Percentiles rank a stretch among this genome's conserved stretches.
Conservation (phyloP, 2,797 vertebrate species). For the Pseudochirops cupreus region DNA sequence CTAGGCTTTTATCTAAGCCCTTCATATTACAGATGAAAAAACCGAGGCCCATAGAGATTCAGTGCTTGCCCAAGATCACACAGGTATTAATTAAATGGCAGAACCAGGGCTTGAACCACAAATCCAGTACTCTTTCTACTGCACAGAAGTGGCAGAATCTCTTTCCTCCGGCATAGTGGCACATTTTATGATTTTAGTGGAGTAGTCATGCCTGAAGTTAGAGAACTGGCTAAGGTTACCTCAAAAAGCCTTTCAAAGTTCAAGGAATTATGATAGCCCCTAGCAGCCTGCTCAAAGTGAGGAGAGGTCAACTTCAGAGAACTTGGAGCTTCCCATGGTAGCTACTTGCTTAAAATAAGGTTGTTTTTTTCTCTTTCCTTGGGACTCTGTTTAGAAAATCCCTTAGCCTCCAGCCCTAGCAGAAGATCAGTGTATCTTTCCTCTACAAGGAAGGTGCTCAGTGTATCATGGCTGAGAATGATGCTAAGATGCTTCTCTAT, state of each 20-base stretch:
- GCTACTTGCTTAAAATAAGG: neutral
- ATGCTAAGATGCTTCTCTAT: neutral
- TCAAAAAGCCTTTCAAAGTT: neutral
- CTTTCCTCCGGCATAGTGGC: neutral
- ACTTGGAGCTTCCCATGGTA: neutral
- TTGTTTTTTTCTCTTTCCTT: neutral
- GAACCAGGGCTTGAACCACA: neutral
- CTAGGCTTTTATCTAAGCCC: neutral
- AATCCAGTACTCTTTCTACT: neutral
- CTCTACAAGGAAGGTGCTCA: neutral
- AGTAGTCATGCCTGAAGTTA: neutral
- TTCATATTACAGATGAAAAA: neutral
- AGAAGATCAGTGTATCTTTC: neutral
- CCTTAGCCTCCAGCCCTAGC: neutral
- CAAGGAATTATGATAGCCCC: neutral
- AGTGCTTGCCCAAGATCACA: neutral
- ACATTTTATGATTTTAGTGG: neutral
- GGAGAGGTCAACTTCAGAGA: neutral
- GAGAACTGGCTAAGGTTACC: neutral
- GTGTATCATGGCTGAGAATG: neutral
- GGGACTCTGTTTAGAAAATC: neutral
- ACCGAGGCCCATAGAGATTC: neutral
- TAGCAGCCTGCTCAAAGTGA: neutral
- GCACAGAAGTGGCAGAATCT: neutral
- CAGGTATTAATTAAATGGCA: neutral